Evolutionary conservation across 1,140 invertebrate species (phyloP), one percentile per base, ranked within the genome.

Genomic region (Drosophila kohkoa): DNA sequence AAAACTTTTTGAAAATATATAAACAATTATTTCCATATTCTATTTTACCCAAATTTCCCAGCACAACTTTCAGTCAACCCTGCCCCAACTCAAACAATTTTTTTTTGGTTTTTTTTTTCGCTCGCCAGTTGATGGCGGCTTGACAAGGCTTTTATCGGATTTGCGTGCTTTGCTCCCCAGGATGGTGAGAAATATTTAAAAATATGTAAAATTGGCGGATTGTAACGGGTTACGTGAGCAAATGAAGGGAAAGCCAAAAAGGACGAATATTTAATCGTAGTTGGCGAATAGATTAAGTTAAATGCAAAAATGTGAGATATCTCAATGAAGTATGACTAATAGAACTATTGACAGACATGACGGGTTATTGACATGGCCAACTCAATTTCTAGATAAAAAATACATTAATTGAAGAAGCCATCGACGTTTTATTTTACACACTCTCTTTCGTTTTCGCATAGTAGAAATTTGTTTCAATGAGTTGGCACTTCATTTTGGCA

Each of bases 111-210:
- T 64, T 46, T 77, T 68, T 76, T 70, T 57, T 45, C 55, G 46
- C 43, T 64, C 10, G 32, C 25, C 69, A 52, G 38, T 62, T 63
- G 66, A 70, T 38, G 66, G 45, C 51, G 72, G 72, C 58, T 70
- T 75, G 72, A 77, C 75, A 74, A 75, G 71, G 71, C 82, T 78
- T 76, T 86, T 86, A 85, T 81, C 82, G 74, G 78, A 85, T 85
- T 85, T 82, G 55, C 81, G 79, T 76, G 54, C 45, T 51, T 45
- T 55, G 67, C 48, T 71, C 38, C 38, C 35, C 41, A 51, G 43
- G 51, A 16, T 38, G 65, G 65, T 69, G 71, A 62, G 71, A 74
- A 74, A 69, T 69, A 74, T 74, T 74, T 74, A 69, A 74, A 74
- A 74, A 74, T 74, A 74, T 74, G 71, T 77, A 81, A 81, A 77